phyloP scores from a whole-genome alignment of 1,140 invertebrate genomes.

The Ephestia elutella region DNA sequence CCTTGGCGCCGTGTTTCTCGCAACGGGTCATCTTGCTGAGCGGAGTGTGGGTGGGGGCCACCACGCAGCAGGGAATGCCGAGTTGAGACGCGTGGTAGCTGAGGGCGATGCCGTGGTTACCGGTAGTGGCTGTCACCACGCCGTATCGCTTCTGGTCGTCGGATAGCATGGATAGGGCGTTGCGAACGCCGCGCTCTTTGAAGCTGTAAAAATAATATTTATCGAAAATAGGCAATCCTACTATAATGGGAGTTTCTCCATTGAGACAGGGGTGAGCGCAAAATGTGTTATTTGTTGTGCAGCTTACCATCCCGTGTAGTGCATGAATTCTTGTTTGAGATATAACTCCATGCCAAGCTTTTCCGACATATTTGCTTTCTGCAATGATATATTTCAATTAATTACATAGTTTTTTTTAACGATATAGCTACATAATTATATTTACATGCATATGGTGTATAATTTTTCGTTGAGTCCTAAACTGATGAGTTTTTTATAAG shows the following conservation, averaged over 20 bases:
- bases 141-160: slow-evolving; percentile 82
- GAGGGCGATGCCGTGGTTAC: slow-evolving; percentile 89
- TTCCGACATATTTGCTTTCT: slow-evolving; percentile 78
- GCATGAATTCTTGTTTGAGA: slow-evolving; percentile 93
- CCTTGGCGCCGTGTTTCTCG: slow-evolving; percentile 84
- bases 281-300: neutral
- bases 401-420: too few species aligned
- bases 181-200: slow-evolving; percentile 91
- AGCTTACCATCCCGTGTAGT: slow-evolving; percentile 88
- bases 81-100: slow-evolving; percentile 87
- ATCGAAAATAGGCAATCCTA: neutral
- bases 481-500: too few species aligned
- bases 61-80: slow-evolving; percentile 88
- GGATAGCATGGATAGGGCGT: slow-evolving; percentile 82
- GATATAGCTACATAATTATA: too few species aligned
- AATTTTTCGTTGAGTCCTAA: too few species aligned
- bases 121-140: slow-evolving; percentile 91
- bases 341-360: slow-evolving; percentile 88
- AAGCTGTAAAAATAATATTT: slow-evolving; percentile 78
- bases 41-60: slow-evolving; percentile 89
- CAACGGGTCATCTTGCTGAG: slow-evolving; percentile 92
- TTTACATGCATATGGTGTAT: too few species aligned
- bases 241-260: too few species aligned
- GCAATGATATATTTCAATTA: slow-evolving; percentile 14
- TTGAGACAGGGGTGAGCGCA: too few species aligned